Evolutionary conservation across 2,113 vertebrate genomes (phyloP).

Genomic region (Dinomys branickii): DNA sequence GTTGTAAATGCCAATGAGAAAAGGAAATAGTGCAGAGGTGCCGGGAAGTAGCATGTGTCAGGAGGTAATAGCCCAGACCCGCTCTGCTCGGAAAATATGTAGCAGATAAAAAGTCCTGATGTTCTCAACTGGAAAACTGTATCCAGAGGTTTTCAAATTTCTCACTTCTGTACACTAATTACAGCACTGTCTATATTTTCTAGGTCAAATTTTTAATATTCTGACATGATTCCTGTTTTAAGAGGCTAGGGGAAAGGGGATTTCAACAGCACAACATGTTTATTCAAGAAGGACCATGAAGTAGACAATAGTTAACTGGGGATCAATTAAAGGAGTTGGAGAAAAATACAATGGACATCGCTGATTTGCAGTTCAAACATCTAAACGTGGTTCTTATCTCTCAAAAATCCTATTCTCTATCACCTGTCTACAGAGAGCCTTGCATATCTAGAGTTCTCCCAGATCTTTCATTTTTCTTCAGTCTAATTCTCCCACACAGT

Average conservation of each 20-base stretch:
- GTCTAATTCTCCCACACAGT: neutral
- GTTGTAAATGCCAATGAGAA: conserved; percentile 59
- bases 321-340: neutral
- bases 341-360: neutral
- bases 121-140: neutral
- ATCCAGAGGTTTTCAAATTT: neutral
- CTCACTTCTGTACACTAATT: neutral
- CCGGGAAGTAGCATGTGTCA: neutral
- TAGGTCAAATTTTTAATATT: neutral
- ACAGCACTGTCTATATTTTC: neutral
- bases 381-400: neutral
- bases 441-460: neutral
- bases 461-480: conserved; percentile 8
- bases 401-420: neutral
- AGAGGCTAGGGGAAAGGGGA: neutral
- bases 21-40: neutral
- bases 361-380: neutral
- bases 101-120: neutral
- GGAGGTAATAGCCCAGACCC: neutral
- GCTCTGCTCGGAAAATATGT: neutral
- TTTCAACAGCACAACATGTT: neutral
- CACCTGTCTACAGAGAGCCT: neutral
- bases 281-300: neutral
- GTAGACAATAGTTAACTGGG: neutral
- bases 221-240: neutral